Evolutionary conservation across 2,888 invertebrate species (phyloP), one percentile per base, ranked within the genome.

Genomic region (Oeneis ivallda): DNA sequence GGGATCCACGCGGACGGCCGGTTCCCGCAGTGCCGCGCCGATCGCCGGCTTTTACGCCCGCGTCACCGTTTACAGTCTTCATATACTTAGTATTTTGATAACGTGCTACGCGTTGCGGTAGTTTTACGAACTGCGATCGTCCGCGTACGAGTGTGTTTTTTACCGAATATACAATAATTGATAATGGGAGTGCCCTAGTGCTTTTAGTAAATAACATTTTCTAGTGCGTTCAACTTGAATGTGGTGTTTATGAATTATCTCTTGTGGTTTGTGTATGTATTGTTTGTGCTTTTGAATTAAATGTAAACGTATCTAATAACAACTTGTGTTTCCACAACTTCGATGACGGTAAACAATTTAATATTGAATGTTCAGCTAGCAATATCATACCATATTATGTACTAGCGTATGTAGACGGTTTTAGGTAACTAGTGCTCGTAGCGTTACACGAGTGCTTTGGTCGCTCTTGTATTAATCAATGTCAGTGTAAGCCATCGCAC

Each of bases 21-120:
- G 82, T 80, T 79, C 78, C 86, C 89, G 89, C 90, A 89, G 88
- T 88, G 88, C 84, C 86, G 86, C 84, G 89, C 85, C 87, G 88
- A 77, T 79, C 80, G 86, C 84, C 87, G 88, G 85, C 85, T 72
- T 70, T 72, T 74, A 67, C 77, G 81, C 83, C 70, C 85, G 90
- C 79, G 80, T 81, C 69, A 66, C 69, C 71, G 72, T 70, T 70
- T 50, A 50, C 71, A 71, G 56, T 64, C 47, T 43, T 56, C 41
- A 39, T 63, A 53, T 63, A 53, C 68, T 70, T 66, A 69, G 67
- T 67, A 62, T 68, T 68, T 67, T 75, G 80, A 78, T 83, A 82
- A 83, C 79, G 76, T 76, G 74, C 80, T 81, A 73, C 80, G 73
- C 75, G 74, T 73, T 76, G 70, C 69, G 67, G 60, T 75, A 82